A percentile compares a stretch with the other conserved stretches of the same genome.
Conservation (phyloP, 2,797 vertebrate species). For the Uromys caudimaculatus region DNA sequence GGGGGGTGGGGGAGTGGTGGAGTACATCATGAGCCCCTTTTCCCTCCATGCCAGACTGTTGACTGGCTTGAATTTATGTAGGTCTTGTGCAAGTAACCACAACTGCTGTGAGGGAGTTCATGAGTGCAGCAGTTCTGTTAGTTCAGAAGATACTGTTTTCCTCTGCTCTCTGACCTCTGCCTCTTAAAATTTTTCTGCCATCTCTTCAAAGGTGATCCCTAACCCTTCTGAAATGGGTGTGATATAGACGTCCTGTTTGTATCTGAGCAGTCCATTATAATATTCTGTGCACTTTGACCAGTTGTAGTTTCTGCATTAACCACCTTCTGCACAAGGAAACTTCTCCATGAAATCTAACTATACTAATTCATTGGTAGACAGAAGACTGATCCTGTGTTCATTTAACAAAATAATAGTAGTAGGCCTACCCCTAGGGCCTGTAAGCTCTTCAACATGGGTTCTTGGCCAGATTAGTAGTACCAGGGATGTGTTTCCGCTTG, state of each 20-base stretch:
- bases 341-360: neutral
- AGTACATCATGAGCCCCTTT: neutral
- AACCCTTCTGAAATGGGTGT: neutral
- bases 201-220: neutral
- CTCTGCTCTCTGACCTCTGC: neutral
- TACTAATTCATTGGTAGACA: neutral
- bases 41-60: neutral
- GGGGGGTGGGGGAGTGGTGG: no score
- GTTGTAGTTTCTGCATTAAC: neutral
- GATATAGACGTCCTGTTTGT: neutral
- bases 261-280: neutral
- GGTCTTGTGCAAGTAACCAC: neutral
- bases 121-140: neutral
- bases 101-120: neutral
- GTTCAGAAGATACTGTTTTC: neutral
- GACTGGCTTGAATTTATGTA: neutral
- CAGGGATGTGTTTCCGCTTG: neutral
- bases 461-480: neutral
- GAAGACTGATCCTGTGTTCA: neutral
- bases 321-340: neutral
- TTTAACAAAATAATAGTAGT: neutral
- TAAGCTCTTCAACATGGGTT: neutral
- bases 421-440: no score
- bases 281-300: neutral
- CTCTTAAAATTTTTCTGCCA: neutral